Base-by-base conservation (phyloP, 2,797 vertebrate species). In the Cichlasoma orientale region DNA sequence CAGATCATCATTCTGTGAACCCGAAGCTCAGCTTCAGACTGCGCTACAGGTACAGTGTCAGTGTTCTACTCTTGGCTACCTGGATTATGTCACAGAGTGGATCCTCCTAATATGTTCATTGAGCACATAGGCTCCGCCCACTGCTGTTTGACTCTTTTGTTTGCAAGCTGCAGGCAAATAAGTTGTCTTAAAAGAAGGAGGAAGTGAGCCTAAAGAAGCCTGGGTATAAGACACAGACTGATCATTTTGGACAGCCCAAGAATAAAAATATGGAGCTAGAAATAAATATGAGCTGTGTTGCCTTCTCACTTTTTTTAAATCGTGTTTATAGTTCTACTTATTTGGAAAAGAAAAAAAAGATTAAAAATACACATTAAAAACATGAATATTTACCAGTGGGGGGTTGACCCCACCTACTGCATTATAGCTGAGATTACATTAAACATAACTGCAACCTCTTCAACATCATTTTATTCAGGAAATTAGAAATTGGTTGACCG, bases 1-100 rank as follows among this genome's bases (percentile, higher is more conserved):
- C 36, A 25, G 41, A 41, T 63, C 41, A 63, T 23, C 2, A 2
- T 13, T 23, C 36, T 41, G 13, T 25, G 36, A 63, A 36, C 38
- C 38, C 0, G 41, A 59, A 36, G 21, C 0, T 4, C 1, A 19
- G 8, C 0, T 41, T 38, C 58, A 61, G 36, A 10, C 33, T 3
- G 10, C 9, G 8, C 33, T 61, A 41, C 10, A 63, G 36, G 41
- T 63, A 41, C n/a, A 23, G 1, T 10, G 59, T 44, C 59, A 41
- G 21, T 14, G 23, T 63, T 63, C 27, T 4, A 4, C 27, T 27
- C 38, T 61, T 41, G 21, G 16, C n/a, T 0, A 61, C 19, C 13
- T 61, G 58, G 1, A 61, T 61, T 41, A 16, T 0, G 7, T 61
- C 58, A 61, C 13, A 61, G 36, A 38, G 8, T 11, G 36, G 10